These are phyloP conservation scores for Vombatus ursinus DNA, from an alignment of 2,113 vertebrate genomes.

Conservation along the genomic window DNA sequence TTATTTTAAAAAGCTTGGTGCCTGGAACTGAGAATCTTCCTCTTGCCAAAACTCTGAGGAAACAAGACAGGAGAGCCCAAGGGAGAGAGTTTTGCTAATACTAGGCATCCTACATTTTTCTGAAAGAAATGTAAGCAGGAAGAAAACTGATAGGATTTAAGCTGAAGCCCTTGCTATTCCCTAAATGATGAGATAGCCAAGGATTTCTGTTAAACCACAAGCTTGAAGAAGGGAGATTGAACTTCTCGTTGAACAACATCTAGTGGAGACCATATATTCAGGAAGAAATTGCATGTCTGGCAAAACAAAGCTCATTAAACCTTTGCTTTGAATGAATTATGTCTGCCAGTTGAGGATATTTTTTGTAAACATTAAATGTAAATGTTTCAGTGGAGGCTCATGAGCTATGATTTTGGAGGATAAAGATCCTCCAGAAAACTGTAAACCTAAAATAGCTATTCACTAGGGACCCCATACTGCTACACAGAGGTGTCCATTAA, in stretches of 20 bases:
- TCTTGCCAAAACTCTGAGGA: neutral
- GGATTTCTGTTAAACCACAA: neutral
- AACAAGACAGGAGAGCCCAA: neutral
- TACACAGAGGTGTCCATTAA: accelerated
- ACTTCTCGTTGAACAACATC: neutral
- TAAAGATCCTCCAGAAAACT: neutral
- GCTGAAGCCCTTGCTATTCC: neutral
- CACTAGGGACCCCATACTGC: neutral
- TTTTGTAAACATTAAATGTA: neutral
- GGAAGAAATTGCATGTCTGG: neutral
- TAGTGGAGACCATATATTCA: neutral
- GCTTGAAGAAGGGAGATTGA: neutral
- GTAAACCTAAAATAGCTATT: neutral
- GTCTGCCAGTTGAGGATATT: neutral
- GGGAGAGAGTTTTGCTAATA: neutral
- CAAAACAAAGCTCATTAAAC: neutral
- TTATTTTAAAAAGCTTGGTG: neutral
- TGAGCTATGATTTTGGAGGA: neutral
- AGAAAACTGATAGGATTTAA: neutral
- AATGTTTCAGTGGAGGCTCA: neutral
- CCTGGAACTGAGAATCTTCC: neutral
- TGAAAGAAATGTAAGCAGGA: neutral
- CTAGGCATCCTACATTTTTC: neutral
- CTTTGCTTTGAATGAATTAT: neutral
- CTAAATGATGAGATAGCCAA: neutral